phyloP scores from a whole-genome alignment of 2,113 vertebrate genomes.

The Colossoma macropomum region DNA sequence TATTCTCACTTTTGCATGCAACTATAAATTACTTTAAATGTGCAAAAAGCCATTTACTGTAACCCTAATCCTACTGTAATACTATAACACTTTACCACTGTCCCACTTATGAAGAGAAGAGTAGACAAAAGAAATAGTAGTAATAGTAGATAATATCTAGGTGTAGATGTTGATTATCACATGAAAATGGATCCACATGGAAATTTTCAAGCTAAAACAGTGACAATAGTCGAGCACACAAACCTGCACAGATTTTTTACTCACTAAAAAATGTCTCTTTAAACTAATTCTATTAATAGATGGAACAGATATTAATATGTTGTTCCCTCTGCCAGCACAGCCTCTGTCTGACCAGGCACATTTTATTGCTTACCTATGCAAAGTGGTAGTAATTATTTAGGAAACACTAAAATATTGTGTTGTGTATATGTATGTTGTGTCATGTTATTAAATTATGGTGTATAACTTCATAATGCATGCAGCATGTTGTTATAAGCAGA shows the following conservation, averaged over 20 bases:
- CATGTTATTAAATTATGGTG: not conserved
- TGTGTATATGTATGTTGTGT: not conserved
- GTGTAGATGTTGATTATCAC: not conserved
- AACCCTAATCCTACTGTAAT: too few relatives aligned
- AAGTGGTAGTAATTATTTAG: not conserved
- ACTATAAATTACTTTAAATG: too few relatives aligned
- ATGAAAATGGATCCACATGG: not conserved
- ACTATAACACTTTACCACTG: too few relatives aligned
- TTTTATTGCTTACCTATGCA: not conserved
- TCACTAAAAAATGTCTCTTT: not conserved
- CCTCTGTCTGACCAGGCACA: not conserved
- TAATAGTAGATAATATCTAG: too few relatives aligned
- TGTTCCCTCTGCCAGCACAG: constrained; percentile 41
- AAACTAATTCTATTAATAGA: not conserved
- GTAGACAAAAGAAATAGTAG: too few relatives aligned
- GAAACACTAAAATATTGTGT: not conserved
- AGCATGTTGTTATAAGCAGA: not conserved
- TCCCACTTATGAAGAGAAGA: too few relatives aligned
- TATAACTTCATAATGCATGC: not conserved
- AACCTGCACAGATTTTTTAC: not conserved
- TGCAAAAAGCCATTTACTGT: too few relatives aligned
- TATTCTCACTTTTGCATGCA: too few relatives aligned
- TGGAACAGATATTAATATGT: constrained; percentile 8
- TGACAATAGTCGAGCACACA: not conserved
- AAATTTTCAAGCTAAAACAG: not conserved